Evolutionary conservation across 2,113 vertebrate species (phyloP), one percentile per base, ranked within the genome.

Genomic region (Pangasianodon gigas): DNA sequence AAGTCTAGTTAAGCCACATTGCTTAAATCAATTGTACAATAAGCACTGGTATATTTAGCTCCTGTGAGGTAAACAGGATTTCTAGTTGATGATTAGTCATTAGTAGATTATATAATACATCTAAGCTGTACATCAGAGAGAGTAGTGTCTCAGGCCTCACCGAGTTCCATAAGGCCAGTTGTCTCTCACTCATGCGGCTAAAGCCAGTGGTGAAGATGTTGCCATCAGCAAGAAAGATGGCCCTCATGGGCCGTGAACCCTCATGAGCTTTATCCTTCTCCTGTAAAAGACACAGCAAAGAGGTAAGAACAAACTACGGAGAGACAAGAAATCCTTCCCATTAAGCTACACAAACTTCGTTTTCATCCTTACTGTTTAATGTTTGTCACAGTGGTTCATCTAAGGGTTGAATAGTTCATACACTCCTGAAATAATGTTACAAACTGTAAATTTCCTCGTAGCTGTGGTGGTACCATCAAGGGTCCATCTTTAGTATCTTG

Each of bases 181-280:
- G 98, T 92, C 98, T 96, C 92, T 99, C 98, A 0, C 98, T 99
- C 98, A 99, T 99, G 94, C 98, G 98, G 95, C 98, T 99, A 94
- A 99, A 99, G 51, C 98, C 98, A 0, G 98, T 99, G 85, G 98
- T 99, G 95, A 99, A 99, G 94, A 99, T 96, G 26, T 98, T 99
- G 65, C 98, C 98, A 0, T 99, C 97, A 0, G 98, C 95, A 48
- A 99, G 96, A 94, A 99, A 99, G 94, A 99, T 98, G 51, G 98
- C 98, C 85, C 98, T 95, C 97, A 99, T 99, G 52, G 98, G 98
- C 14, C 98, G 95, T 0, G 98, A 97, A 84, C 98, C 98, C 92
- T 99, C 98, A 0, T 99, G 98, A 29, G 98, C 97, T 90, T 97
- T 99, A 93, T 99, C 98, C 60, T 99, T 99, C 94, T 99, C 98